These are phyloP conservation scores for Aphelenchoides fujianensis DNA, from an alignment of 1,140 invertebrate genomes.

Conservation along the genomic window DNA sequence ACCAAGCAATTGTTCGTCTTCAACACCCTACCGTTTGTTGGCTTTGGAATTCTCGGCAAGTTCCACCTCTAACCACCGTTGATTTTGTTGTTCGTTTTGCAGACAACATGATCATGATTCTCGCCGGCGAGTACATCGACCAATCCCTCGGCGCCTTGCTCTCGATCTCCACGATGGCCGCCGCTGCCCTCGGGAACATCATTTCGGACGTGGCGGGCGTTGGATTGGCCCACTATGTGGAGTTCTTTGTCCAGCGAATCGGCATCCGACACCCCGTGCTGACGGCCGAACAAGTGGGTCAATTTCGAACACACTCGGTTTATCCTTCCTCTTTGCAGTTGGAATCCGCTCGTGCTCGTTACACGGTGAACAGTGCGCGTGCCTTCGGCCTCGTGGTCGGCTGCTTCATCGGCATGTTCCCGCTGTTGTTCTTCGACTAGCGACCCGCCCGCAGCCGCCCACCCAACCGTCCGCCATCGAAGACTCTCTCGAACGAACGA, in stretches of 20 bases:
- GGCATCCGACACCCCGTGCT: conserved; percentile 79
- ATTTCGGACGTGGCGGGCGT: conserved; percentile 91
- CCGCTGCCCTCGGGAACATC: conserved; percentile 69
- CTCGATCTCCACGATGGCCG: conserved; percentile 60
- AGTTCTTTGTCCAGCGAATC: conserved; percentile 74
- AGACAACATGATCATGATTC: conserved; percentile 93
- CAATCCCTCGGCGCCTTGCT: conserved; percentile 46
- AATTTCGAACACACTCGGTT: background rate
- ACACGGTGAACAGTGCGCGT: conserved; percentile 64
- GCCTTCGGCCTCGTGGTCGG: conserved; percentile 82
- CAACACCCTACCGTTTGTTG: conserved; percentile 88
- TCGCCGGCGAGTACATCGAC: conserved; percentile 94
- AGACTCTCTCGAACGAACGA: too few relatives aligned
- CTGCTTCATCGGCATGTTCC: conserved; percentile 83
- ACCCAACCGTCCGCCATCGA: too few relatives aligned
- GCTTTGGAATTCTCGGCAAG: conserved; percentile 94
- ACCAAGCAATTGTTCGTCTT: conserved; percentile 74
- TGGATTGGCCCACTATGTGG: conserved; percentile 88
- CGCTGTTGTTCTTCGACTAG: background rate
- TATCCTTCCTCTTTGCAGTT: conserved; percentile 34
- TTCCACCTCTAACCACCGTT: too few relatives aligned
- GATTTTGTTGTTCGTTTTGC: background rate
- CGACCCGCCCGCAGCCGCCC: background rate
- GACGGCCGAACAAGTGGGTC: conserved; percentile 75
- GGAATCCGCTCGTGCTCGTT: conserved; percentile 69